Conservation (phyloP, 2,888 invertebrate species). For the Andrena marginata region DNA sequence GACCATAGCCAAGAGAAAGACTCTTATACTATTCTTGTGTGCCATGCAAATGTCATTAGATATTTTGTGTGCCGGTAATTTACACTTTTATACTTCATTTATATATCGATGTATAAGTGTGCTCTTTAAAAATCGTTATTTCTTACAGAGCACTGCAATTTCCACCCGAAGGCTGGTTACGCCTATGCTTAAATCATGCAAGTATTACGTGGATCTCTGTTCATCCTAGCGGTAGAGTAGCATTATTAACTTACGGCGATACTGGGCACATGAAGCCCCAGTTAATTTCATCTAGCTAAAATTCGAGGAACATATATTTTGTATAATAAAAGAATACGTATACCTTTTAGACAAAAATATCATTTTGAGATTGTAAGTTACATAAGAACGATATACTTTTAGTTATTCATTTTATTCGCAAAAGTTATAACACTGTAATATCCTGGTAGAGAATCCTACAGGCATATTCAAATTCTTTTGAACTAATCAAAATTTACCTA, state of each 20-base stretch:
- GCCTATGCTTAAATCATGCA: conserved; percentile 95
- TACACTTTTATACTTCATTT: conserved; percentile 8
- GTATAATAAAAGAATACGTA: conserved; percentile 22
- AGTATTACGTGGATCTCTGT: conserved; percentile 97
- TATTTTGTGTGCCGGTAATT: conserved; percentile 95
- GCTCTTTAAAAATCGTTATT: not conserved
- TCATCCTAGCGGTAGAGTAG: conserved; percentile 94
- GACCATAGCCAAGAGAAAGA: conserved; percentile 92
- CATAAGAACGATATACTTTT: conserved; percentile 13
- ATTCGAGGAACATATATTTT: conserved; percentile 25
- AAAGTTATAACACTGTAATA: not conserved
- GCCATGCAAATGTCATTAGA: conserved; percentile 99
- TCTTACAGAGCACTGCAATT: conserved; percentile 95
- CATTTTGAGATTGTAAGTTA: conserved; percentile 4
- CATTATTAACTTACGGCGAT: conserved; percentile 93
- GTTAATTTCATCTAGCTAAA: conserved; percentile 84
- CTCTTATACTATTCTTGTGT: conserved; percentile 95
- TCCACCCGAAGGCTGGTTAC: conserved; percentile 98
- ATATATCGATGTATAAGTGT: not conserved
- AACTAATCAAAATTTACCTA: not conserved
- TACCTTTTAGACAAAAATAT: conserved; percentile 4
- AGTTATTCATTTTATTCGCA: conserved; percentile 16
- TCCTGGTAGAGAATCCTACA: conserved; percentile 5
- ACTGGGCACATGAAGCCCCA: conserved; percentile 95
- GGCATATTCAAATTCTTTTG: not conserved